phyloP scores from a whole-genome alignment of 2,797 vertebrate genomes.

The Hyperoplus lanceolatus region DNA sequence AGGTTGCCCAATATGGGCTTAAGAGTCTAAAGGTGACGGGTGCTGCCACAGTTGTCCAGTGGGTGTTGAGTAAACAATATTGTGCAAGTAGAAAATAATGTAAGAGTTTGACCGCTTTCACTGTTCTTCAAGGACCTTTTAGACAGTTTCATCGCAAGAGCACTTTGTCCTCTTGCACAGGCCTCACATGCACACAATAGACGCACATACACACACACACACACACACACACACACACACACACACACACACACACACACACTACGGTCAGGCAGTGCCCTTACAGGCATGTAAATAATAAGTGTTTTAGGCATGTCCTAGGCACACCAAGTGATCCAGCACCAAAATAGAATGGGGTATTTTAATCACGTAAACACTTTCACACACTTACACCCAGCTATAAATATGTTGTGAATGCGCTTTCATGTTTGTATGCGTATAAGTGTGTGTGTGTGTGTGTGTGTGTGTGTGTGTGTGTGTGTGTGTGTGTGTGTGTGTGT shows the following conservation, averaged over 20 bases:
- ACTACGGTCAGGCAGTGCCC: conserved; percentile 20
- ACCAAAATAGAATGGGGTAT: conserved; percentile 35
- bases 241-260: background rate
- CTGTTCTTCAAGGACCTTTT: conserved; percentile 31
- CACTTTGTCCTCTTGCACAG: conserved; percentile 27
- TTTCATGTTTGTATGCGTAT: too few relatives aligned
- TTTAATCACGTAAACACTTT: conserved; percentile 34
- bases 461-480: background rate
- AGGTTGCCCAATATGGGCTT: conserved; percentile 27
- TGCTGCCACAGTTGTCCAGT: background rate
- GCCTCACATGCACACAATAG: background rate
- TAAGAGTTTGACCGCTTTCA: conserved; percentile 6
- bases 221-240: background rate
- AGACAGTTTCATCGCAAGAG: conserved; percentile 41
- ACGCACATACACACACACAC: background rate
- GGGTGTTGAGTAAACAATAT: background rate
- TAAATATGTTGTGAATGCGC: conserved; percentile 19
- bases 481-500: conserved; percentile 14
- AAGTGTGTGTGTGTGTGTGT: background rate
- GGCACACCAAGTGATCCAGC: background rate
- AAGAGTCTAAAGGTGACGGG: background rate
- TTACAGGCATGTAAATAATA: conserved; percentile 12
- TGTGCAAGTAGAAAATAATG: background rate
- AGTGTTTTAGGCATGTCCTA: conserved; percentile 28
- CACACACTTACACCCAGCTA: conserved; percentile 28